Conservation (phyloP, 2,888 invertebrate genomes). For the Sipunculus nudus region DNA sequence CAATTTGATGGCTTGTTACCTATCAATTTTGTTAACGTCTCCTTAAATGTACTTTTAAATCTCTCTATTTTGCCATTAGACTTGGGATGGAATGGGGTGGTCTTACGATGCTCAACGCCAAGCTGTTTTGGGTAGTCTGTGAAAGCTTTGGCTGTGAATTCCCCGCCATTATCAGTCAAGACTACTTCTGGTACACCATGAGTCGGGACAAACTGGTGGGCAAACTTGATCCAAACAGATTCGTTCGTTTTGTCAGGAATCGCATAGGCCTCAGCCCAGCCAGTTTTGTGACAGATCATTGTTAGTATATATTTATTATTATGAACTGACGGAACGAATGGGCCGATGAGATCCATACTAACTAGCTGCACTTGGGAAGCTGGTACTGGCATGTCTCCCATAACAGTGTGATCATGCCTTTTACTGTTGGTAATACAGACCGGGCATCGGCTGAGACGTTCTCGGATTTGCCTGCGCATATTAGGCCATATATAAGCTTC, state of each 20-base stretch:
- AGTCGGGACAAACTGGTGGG: background rate
- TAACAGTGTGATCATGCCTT: background rate
- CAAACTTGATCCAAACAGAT: background rate
- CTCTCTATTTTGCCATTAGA: background rate
- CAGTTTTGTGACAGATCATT: background rate
- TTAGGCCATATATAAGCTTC: conserved; percentile 5
- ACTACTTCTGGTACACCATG: background rate
- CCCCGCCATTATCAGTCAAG: background rate
- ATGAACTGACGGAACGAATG: background rate
- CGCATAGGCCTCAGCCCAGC: background rate
- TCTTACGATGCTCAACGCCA: background rate
- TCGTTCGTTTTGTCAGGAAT: background rate
- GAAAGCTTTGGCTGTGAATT: background rate
- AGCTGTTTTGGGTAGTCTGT: background rate
- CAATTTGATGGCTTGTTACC: background rate
- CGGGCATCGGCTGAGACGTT: background rate
- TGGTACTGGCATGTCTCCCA: conserved; percentile 1
- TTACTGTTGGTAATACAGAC: background rate
- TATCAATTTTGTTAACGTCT: background rate
- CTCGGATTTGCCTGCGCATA: background rate
- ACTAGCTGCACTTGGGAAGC: background rate
- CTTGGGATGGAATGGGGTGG: background rate
- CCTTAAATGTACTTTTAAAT: background rate
- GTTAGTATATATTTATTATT: background rate
- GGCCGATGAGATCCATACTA: background rate